Base-by-base conservation (phyloP, 2,113 vertebrate species). In the Lagopus leucura region DNA sequence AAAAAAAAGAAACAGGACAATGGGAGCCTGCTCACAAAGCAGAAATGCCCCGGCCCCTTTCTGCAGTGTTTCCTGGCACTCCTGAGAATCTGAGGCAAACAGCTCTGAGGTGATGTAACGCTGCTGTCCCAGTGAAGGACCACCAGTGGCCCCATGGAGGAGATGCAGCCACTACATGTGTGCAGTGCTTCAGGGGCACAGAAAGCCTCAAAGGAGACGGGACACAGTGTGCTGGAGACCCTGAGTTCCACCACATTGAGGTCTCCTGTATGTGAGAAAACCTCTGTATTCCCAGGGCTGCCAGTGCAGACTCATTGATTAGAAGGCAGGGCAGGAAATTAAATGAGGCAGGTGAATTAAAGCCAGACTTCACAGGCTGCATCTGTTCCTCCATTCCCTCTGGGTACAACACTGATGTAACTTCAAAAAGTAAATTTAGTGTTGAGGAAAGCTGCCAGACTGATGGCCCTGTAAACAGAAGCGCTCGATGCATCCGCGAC, bases 281-380 rank as follows among this genome's bases (percentile, higher is more conserved):
- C 1, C 22, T 4, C 38, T 40, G 42, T 48, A 27, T 45, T 94
- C 85, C 93, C 80, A 88, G 61, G 69, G 76, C 61, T 0, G 0
- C 60, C 5, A 8, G 30, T 38, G 72, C 78, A 86, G 81, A 57
- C 17, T 89, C 94, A 80, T 48, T 81, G 91, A 88, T 93, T 64
- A 92, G 90, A 50, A 95, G 86, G 72, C 93, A 90, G 74, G 91
- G 93, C 89, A 95, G 92, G 83, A 86, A 92, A 92, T 91, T 36
- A 65, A 96, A 91, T 52, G 72, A 92, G 79, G 93, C 57, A 36
- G 93, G 87, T 81, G 92, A 96, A 91, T 93, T 71, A 76, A 94
- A 96, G 92, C 72, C 93, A 95, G 89, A 58, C 71, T 96, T 76
- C 84, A 80, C 34, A 61, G 75, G 72, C 79, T 90, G 92, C 93